A percentile compares a stretch with the other conserved stretches of the same genome.
Conservation (phyloP, 2,888 invertebrate genomes). For the Netelia fuscicornis region DNA sequence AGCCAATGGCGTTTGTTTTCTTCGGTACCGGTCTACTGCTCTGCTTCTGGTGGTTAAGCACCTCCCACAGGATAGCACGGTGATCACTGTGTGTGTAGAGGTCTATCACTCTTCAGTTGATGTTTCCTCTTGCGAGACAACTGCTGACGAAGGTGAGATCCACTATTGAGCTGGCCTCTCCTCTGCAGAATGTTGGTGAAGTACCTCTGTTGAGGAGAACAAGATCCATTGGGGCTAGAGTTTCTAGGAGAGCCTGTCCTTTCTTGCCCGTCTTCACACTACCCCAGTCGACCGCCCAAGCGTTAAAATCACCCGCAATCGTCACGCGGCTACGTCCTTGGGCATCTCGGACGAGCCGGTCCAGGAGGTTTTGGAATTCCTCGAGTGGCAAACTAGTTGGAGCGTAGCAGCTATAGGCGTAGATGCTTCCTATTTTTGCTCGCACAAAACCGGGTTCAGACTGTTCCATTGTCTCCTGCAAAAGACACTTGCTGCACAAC, state of each 20-base stretch:
- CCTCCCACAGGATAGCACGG: slow-evolving; percentile 55
- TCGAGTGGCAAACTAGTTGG: slow-evolving; percentile 58
- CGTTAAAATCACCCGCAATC: slow-evolving; percentile 70
- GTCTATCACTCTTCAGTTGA: slow-evolving; percentile 45
- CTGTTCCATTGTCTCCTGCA: slow-evolving; percentile 61
- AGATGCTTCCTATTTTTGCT: slow-evolving; percentile 44
- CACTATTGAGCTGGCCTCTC: slow-evolving; percentile 64
- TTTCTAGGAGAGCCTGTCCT: slow-evolving; percentile 64
- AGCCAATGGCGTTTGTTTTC: background rate
- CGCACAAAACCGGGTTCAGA: slow-evolving; percentile 62
- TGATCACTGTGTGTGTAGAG: slow-evolving; percentile 67
- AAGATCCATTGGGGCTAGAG: slow-evolving; percentile 54
- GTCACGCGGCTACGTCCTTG: slow-evolving; percentile 53
- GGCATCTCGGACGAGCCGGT: slow-evolving; percentile 65
- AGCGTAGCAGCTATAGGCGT: slow-evolving; percentile 65
- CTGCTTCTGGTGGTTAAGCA: background rate
- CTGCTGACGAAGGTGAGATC: slow-evolving; percentile 72
- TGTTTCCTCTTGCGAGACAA: slow-evolving; percentile 60
- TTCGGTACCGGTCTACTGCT: background rate
- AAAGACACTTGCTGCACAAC: slow-evolving; percentile 48
- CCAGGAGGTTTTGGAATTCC: slow-evolving; percentile 53
- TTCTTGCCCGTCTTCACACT: slow-evolving; percentile 62
- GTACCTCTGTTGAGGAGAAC: slow-evolving; percentile 64
- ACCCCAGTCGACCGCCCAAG: slow-evolving; percentile 70
- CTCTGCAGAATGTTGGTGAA: slow-evolving; percentile 63